A percentile compares a stretch with the other conserved stretches of the same genome.
Conservation (phyloP, 1,140 invertebrate species). For the Euglossa dilemma region DNA sequence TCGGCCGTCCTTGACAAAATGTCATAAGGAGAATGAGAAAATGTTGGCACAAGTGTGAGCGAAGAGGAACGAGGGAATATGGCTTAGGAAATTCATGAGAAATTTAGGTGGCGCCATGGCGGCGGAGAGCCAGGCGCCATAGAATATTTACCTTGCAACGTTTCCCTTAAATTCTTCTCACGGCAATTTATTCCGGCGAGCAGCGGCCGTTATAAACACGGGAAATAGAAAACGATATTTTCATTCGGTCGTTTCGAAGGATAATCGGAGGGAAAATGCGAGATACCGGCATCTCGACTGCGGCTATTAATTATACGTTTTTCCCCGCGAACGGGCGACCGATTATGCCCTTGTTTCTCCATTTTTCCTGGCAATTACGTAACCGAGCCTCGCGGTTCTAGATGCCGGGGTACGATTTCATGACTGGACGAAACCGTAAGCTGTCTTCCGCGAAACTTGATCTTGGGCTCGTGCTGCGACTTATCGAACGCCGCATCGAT, state of each 20-base stretch:
- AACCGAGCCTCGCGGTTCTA: not conserved
- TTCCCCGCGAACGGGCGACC: too few species aligned
- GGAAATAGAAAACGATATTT: too few species aligned
- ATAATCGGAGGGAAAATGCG: too few species aligned
- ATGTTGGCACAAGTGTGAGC: too few species aligned
- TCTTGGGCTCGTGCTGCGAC: conserved; percentile 30
- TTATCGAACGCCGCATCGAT: conserved; percentile 25
- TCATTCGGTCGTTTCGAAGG: too few species aligned
- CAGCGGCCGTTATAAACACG: too few species aligned
- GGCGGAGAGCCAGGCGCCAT: not conserved
- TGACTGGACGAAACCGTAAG: conserved; percentile 10
- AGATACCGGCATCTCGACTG: too few species aligned
- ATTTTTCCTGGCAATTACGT: not conserved
- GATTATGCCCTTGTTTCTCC: not conserved
- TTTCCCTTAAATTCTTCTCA: too few species aligned
- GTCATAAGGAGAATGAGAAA: not conserved
- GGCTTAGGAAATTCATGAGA: not conserved
- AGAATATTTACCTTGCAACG: not conserved
- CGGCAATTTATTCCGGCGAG: too few species aligned
- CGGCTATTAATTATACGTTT: not conserved
- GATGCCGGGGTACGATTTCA: conserved; percentile 30
- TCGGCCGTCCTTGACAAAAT: not conserved
- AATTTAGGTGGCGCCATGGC: not conserved
- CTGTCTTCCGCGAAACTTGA: conserved; percentile 42
- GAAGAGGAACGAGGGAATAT: not conserved